Evolutionary conservation across 2,113 vertebrate species (phyloP).

Genomic region (Pampusana beccarii): DNA sequence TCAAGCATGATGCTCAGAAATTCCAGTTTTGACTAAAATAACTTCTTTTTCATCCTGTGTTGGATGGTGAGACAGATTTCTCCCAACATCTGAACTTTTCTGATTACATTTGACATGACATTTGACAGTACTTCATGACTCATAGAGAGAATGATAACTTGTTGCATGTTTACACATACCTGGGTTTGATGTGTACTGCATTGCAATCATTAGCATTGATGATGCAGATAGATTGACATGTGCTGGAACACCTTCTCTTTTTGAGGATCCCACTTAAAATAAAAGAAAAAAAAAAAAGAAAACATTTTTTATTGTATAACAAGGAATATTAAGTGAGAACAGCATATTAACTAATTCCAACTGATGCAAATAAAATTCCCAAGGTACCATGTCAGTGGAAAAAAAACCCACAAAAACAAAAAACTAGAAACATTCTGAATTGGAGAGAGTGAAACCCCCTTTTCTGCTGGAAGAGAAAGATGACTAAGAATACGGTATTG

Average conservation of each 20-base stretch:
- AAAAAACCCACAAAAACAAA: neutral
- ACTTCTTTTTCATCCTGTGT: neutral
- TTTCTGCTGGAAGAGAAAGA: neutral
- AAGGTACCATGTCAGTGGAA: neutral
- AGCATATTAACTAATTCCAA: neutral
- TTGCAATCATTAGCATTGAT: conserved; percentile 99
- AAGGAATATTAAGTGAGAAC: neutral
- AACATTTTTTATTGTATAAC: neutral
- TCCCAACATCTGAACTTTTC: neutral
- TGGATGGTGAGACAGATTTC: neutral
- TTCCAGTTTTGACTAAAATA: neutral
- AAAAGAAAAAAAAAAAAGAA: neutral
- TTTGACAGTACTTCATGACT: neutral
- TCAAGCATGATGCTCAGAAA: neutral
- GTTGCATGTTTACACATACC: conserved; percentile 73
- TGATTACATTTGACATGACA: neutral
- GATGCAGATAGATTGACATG: conserved; percentile 97
- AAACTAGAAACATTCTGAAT: neutral
- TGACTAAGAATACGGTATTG: neutral
- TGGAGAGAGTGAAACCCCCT: neutral
- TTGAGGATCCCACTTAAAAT: conserved; percentile 91
- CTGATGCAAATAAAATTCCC: neutral
- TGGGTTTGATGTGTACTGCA: conserved; percentile 98
- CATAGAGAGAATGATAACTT: neutral
- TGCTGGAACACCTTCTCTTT: conserved; percentile 92